These are phyloP conservation scores for Cygnus olor DNA, from an alignment of 2,797 vertebrate genomes.

Conservation along the genomic window DNA sequence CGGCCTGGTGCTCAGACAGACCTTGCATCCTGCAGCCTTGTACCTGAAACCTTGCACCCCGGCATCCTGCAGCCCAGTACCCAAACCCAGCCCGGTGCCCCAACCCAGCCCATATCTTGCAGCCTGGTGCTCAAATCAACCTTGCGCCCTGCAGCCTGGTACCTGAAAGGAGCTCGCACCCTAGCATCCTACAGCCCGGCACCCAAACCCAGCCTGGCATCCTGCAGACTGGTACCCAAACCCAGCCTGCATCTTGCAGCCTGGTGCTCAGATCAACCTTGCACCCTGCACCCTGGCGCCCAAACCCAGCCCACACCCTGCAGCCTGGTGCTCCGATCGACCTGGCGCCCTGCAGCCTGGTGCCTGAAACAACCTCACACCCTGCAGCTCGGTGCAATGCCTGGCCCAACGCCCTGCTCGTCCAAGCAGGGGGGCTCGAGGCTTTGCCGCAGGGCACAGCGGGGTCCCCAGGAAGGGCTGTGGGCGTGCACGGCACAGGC, in stretches of 20 bases:
- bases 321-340: neutral
- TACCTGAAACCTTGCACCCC: no score
- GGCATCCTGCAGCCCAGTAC: neutral
- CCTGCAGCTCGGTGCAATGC: neutral
- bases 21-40: no score
- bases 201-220: neutral
- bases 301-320: neutral
- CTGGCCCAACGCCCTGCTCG: no score
- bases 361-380: no score
- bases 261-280: neutral
- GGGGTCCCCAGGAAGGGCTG: neutral
- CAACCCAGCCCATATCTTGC: no score
- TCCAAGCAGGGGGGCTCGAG: neutral
- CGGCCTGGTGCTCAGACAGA: no score
- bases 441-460: neutral
- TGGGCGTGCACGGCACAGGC: accelerated
- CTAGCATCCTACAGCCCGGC: neutral
- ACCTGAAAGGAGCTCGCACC: no score
- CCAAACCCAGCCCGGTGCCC: neutral
- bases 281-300: neutral
- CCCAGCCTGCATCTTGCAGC: neutral
- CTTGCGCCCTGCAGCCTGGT: no score
- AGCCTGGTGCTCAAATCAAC: no score
- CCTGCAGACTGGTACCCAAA: neutral
- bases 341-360: neutral